A percentile compares a stretch with the other conserved stretches of the same genome.
phyloP scores from a whole-genome alignment of 2,797 vertebrate genomes.

The Lacerta agilis region DNA sequence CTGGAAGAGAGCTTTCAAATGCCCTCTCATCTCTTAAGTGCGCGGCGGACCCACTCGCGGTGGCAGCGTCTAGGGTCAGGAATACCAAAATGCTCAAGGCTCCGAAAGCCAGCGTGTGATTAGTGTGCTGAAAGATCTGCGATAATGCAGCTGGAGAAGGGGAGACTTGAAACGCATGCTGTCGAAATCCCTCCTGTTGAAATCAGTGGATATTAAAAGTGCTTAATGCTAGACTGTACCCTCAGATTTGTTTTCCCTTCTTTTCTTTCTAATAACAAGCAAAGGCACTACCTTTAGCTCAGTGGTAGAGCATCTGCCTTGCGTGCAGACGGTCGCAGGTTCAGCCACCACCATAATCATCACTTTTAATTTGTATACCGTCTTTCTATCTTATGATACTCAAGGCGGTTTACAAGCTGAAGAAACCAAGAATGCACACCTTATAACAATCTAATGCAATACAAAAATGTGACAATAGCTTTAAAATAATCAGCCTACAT shows the following conservation, averaged over 20 bases:
- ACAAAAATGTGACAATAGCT: no score
- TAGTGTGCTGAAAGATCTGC: not conserved
- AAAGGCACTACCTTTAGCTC: not conserved
- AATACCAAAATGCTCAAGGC: not conserved
- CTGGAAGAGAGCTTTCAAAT: not conserved
- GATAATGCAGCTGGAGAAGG: no score
- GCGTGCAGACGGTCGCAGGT: no score
- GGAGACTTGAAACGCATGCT: not conserved
- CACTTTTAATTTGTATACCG: no score
- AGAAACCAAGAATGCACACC: no score
- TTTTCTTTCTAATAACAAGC: not conserved
- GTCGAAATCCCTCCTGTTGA: not conserved
- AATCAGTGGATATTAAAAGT: not conserved
- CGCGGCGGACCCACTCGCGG: not conserved
- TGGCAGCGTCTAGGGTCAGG: not conserved
- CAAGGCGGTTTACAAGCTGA: no score
- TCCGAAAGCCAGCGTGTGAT: not conserved
- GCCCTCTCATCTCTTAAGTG: not conserved
- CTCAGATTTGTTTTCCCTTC: not conserved
- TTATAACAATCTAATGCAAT: no score
- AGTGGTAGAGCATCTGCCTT: no score
- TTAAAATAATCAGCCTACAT: no score
- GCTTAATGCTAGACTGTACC: not conserved
- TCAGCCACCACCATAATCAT: no score
- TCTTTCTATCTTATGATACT: no score